Base-by-base conservation (phyloP, 2,797 vertebrate genomes). In the Silurus aristotelis region DNA sequence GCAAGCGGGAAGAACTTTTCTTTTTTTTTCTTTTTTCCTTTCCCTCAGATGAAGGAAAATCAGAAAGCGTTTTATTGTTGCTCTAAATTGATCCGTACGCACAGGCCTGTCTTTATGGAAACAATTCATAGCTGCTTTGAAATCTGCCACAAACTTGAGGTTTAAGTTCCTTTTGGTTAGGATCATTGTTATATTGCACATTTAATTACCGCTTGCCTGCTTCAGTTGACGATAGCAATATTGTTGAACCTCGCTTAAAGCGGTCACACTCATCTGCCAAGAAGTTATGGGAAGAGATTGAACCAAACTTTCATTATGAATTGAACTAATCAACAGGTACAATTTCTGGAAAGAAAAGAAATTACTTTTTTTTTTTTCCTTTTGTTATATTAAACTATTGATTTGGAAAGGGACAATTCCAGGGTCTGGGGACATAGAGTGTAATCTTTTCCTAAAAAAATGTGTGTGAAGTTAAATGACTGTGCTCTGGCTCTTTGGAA, bases 31-130 rank as follows among this genome's bases (percentile, higher is more conserved):
- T 22, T 66, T 85, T 87, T 82, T 38, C 2, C 31, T 38, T 38
- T 38, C 38, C 48, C 10, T 64, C 55, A 85, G 66, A 83, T 83
- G 80, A 86, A 87, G 87, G 80, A 77, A 46, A 78, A 77, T 71
- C 43, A 20, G 78, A 85, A 56, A 83, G 78, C 22, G n/a, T 85
- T 84, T 84, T 85, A 86, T 84, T 87, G 85, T 79, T 88, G 43
- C 76, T 80, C 78, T 89, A 84, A 87, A 84, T 56, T 84, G 79
- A 84, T 87, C 71, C 5, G n/a, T 63, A 6, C 67, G 2, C 63
- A 80, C 20, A 76, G 71, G 81, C 55, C 48, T 75, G 48, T 76
- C 78, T 84, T 84, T 27, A 77, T 75, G 82, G 80, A 81, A 88
- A 85, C 82, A 61, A 78, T 71, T 82, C 52, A 77, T 52, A 79